Evolutionary conservation across 2,888 invertebrate species (phyloP).

Genomic region (Polyommatus iphigenia): DNA sequence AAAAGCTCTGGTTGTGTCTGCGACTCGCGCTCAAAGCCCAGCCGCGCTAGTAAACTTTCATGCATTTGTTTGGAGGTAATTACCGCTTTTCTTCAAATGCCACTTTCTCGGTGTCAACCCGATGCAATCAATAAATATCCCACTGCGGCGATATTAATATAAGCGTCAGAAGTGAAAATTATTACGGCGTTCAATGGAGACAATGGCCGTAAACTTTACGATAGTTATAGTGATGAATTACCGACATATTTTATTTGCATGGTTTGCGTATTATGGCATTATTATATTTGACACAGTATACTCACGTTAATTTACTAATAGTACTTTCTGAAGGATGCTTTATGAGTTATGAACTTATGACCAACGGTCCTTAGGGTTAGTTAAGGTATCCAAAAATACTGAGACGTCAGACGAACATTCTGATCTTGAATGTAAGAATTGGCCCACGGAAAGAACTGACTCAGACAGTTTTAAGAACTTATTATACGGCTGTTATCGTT

Average conservation of each 20-base stretch:
- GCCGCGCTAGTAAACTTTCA: constrained; percentile 18
- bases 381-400: neutral
- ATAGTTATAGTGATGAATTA: neutral
- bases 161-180: constrained; percentile 27
- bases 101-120: constrained; percentile 30
- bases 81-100: constrained; percentile 25
- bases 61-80: constrained; percentile 24
- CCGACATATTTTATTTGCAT: neutral
- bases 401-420: neutral
- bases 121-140: constrained; percentile 27
- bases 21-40: neutral
- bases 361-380: neutral
- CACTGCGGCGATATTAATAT: constrained; percentile 15
- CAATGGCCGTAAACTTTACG: constrained; percentile 23
- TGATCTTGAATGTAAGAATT: neutral
- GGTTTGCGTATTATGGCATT: neutral
- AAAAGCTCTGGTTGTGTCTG: neutral
- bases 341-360: too few species aligned
- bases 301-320: neutral
- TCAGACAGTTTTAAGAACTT: neutral
- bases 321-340: neutral
- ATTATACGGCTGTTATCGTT: neutral
- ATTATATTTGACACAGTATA: neutral
- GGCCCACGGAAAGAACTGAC: neutral
- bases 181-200: neutral